These are phyloP conservation scores for Dendrolimus punctatus DNA, from an alignment of 1,140 invertebrate species.

Conservation along the genomic window DNA sequence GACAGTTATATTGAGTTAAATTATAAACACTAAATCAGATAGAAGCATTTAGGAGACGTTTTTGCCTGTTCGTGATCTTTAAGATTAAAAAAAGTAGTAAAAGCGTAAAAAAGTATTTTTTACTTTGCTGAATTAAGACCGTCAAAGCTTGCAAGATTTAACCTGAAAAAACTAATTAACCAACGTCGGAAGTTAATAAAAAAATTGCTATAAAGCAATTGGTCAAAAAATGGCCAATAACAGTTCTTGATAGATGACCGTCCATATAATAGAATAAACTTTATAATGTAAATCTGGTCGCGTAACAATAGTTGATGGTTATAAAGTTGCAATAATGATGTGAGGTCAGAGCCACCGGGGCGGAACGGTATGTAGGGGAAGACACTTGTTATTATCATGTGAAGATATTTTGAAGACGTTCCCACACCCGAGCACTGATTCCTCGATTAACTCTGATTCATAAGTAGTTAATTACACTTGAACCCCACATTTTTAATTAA, in stretches of 20 bases:
- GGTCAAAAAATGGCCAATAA: too few relatives aligned
- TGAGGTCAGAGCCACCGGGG: constrained; percentile 50
- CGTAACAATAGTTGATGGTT: constrained; percentile 58
- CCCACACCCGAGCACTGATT: constrained; percentile 60
- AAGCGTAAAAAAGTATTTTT: too few relatives aligned
- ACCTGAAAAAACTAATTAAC: too few relatives aligned
- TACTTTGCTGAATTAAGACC: too few relatives aligned
- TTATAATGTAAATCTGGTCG: constrained; percentile 47
- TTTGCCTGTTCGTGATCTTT: too few relatives aligned
- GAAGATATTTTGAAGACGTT: constrained; percentile 68
- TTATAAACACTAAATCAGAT: too few relatives aligned
- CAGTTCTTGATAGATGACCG: background rate
- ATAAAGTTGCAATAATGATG: constrained; percentile 65
- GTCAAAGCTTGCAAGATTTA: too few relatives aligned
- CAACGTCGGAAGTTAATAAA: too few relatives aligned
- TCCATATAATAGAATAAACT: constrained; percentile 29
- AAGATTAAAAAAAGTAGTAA: too few relatives aligned
- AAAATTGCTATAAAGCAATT: too few relatives aligned
- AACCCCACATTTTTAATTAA: constrained; percentile 40
- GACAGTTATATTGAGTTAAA: too few relatives aligned
- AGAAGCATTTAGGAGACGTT: too few relatives aligned
- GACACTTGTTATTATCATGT: constrained; percentile 56
- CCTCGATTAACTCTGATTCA: constrained; percentile 60
- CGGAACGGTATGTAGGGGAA: constrained; percentile 59
- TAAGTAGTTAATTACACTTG: constrained; percentile 60